These are phyloP conservation scores for silkworm (Bombyx mori) DNA, from an alignment of 1,140 invertebrate genomes.

Conservation along the genomic window DNA sequence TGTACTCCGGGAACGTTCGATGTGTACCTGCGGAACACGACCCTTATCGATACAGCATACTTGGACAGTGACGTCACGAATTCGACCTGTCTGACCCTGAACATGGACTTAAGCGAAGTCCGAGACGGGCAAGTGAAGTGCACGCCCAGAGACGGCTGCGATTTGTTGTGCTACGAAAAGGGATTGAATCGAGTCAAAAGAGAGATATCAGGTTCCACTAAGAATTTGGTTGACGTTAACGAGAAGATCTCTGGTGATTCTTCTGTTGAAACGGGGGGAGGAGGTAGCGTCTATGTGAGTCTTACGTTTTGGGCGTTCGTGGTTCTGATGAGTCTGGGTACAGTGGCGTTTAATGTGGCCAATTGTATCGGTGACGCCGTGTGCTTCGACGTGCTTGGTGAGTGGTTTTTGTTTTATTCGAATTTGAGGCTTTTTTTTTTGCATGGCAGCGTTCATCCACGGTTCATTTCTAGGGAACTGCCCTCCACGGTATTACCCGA, in stretches of 20 bases:
- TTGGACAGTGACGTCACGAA: constrained; percentile 30
- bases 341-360: constrained; percentile 82
- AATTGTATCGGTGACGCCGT: constrained; percentile 86
- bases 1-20: constrained; percentile 35
- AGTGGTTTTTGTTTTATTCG: constrained; percentile 25
- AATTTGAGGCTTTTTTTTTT: no score
- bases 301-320: constrained; percentile 81
- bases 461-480: no score
- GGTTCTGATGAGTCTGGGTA: constrained; percentile 78
- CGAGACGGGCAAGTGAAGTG: constrained; percentile 39
- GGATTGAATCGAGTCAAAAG: constrained; percentile 24
- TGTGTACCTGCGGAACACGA: constrained; percentile 40
- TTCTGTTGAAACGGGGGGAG: constrained; percentile 12
- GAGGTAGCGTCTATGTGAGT: constrained; percentile 65
- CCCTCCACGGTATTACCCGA: no score
- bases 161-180: constrained; percentile 47
- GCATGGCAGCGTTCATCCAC: no score
- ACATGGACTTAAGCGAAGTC: constrained; percentile 38
- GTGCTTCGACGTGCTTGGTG: constrained; percentile 85
- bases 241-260: background rate
- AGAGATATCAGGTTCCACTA: constrained; percentile 10
- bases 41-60: constrained; percentile 41
- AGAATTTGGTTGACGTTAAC: constrained; percentile 3
- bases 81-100: constrained; percentile 41
- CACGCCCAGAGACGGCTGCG: constrained; percentile 33